These are phyloP conservation scores for Tapirus terrestris DNA, from an alignment of 2,113 vertebrate species.

Conservation along the genomic window DNA sequence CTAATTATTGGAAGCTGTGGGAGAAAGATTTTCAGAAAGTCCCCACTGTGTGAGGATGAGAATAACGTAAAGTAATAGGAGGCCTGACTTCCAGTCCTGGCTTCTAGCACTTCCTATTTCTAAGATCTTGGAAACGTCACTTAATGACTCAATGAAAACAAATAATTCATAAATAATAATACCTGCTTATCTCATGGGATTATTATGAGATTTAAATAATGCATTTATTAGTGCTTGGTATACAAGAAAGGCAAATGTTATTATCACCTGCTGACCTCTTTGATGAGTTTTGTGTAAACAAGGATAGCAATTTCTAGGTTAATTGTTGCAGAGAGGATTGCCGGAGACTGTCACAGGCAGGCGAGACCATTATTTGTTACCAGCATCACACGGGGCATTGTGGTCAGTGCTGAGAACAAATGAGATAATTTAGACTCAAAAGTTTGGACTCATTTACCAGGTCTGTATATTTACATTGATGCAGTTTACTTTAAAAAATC, in stretches of 20 bases:
- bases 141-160: slow-evolving; percentile 35
- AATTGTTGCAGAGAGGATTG: slow-evolving; percentile 2
- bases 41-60: not conserved
- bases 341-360: not conserved
- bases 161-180: slow-evolving; percentile 47
- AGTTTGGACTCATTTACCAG: not conserved
- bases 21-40: not conserved
- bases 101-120: not conserved
- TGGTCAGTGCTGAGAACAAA: not conserved
- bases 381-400: not conserved
- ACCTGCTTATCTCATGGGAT: not conserved
- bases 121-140: slow-evolving; percentile 54
- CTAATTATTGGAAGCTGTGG: not conserved
- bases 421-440: not conserved
- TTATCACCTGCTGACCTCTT: slow-evolving; percentile 37
- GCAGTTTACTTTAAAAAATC: not conserved
- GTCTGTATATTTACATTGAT: not conserved
- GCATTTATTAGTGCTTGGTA: slow-evolving; percentile 27
- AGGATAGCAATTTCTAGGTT: slow-evolving; percentile 44
- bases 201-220: slow-evolving; percentile 36
- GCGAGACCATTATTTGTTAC: not conserved
- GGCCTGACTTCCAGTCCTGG: not conserved
- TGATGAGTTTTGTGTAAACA: slow-evolving; percentile 45
- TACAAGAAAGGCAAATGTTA: slow-evolving; percentile 29
- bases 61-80: not conserved